These are phyloP conservation scores for Panopea generosa DNA, from an alignment of 2,888 invertebrate genomes.

Conservation along the genomic window DNA sequence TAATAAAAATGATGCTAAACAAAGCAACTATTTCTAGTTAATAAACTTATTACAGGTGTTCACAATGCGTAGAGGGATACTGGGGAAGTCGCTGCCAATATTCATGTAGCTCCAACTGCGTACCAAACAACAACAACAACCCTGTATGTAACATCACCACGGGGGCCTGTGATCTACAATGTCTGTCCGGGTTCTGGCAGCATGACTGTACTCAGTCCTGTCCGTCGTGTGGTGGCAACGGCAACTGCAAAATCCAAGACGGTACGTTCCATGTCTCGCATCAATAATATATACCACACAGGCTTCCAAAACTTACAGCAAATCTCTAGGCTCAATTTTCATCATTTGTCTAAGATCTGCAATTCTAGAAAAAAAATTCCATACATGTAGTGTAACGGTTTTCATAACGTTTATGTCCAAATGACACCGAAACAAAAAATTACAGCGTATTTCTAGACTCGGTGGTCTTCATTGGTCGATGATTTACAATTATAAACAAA, in stretches of 20 bases:
- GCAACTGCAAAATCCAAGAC: constrained; percentile 21
- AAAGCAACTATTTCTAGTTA: too few species aligned
- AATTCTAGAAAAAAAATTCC: too few species aligned
- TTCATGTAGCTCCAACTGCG: constrained; percentile 32
- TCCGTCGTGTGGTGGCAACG: constrained; percentile 31
- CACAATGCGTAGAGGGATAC: constrained; percentile 20
- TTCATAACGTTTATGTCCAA: too few species aligned
- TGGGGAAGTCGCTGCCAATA: constrained; percentile 31
- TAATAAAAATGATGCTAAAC: too few species aligned
- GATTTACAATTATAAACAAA: too few species aligned
- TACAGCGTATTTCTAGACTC: too few species aligned
- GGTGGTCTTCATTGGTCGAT: too few species aligned
- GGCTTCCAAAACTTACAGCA: not conserved
- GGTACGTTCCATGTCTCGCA: not conserved
- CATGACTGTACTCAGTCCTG: constrained; percentile 37
- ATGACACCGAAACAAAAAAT: too few species aligned
- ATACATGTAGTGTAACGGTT: too few species aligned
- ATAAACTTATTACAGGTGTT: constrained; percentile 36
- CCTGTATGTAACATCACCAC: constrained; percentile 14
- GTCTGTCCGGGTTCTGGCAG: constrained; percentile 27
- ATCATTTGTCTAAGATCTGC: too few species aligned
- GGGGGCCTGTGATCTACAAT: constrained; percentile 32
- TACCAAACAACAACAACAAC: not conserved
- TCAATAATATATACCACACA: too few species aligned
- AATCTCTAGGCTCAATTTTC: too few species aligned